These are phyloP conservation scores for Dexiosoma caninum DNA, from an alignment of 2,888 invertebrate species.

Conservation along the genomic window DNA sequence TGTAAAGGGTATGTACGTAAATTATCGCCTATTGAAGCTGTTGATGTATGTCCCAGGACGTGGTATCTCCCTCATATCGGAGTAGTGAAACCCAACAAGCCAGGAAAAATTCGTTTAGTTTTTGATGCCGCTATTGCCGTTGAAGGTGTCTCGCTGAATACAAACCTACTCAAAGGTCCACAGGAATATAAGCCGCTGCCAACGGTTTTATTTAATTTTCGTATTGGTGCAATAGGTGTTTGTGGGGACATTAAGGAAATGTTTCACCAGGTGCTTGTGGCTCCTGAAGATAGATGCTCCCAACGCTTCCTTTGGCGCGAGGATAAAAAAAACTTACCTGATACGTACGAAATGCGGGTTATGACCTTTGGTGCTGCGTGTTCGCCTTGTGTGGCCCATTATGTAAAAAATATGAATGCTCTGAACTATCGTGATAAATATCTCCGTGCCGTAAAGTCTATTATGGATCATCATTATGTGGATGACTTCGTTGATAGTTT, in stretches of 20 bases:
- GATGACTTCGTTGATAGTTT: constrained; percentile 51
- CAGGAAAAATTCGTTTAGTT: neutral
- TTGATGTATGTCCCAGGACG: too few species aligned
- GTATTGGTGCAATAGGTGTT: neutral
- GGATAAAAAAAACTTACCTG: neutral
- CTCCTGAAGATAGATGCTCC: neutral
- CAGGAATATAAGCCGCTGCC: constrained; percentile 6
- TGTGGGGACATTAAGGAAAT: constrained; percentile 19
- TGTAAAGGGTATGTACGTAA: too few species aligned
- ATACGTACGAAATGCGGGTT: constrained; percentile 1
- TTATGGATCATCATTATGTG: constrained; percentile 45
- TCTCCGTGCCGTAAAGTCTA: constrained; percentile 43
- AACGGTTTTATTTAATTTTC: constrained; percentile 25
- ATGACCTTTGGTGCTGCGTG: constrained; percentile 24
- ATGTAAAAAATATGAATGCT: constrained; percentile 34
- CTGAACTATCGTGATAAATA: constrained; percentile 8
- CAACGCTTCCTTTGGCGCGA: neutral
- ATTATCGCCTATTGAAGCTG: too few species aligned
- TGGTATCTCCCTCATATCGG: too few species aligned
- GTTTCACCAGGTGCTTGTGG: neutral
- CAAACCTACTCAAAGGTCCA: constrained; percentile 12
- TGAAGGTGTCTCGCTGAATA: neutral
- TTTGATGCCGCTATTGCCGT: neutral
- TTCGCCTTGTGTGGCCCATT: neutral
- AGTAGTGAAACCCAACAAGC: too few species aligned